A percentile compares a stretch with the other conserved stretches of the same genome.
Evolutionary conservation across 1,140 invertebrate genomes (phyloP).

Genomic region (Atta colombica): DNA sequence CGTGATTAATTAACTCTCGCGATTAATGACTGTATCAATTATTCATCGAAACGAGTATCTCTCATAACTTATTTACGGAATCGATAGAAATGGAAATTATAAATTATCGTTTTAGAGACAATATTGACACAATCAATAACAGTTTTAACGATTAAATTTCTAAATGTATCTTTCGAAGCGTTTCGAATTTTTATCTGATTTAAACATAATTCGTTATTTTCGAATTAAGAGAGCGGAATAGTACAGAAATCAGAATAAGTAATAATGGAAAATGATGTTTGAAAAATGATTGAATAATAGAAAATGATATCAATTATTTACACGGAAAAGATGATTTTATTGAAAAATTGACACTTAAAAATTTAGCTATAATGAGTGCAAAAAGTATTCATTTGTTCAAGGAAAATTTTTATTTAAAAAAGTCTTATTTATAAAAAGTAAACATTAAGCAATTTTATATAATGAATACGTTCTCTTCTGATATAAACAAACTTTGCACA

Average conservation of each 20-base stretch:
- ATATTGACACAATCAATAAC: neutral
- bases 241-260: neutral
- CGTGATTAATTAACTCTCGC: conserved; percentile 1
- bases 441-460: too few relatives aligned
- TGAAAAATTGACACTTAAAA: too few relatives aligned
- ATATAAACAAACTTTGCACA: too few relatives aligned
- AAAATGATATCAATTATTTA: neutral
- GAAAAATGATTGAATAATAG: too few relatives aligned
- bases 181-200: neutral
- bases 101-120: neutral
- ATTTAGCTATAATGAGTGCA: too few relatives aligned
- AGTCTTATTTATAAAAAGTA: too few relatives aligned
- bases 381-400: too few relatives aligned
- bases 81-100: neutral
- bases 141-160: neutral
- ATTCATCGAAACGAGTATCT: neutral
- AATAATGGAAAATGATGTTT: neutral
- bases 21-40: neutral
- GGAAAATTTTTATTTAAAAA: too few relatives aligned
- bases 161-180: neutral
- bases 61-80: conserved; percentile 2
- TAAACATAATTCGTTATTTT: neutral
- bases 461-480: too few relatives aligned
- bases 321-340: too few relatives aligned
- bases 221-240: neutral